A percentile compares a stretch with the other conserved stretches of the same genome.
These are phyloP conservation scores for Theonella swinhoei DNA, from an alignment of 37 sponge, comb jelly and placozoan genomes.

Conservation along the genomic window DNA sequence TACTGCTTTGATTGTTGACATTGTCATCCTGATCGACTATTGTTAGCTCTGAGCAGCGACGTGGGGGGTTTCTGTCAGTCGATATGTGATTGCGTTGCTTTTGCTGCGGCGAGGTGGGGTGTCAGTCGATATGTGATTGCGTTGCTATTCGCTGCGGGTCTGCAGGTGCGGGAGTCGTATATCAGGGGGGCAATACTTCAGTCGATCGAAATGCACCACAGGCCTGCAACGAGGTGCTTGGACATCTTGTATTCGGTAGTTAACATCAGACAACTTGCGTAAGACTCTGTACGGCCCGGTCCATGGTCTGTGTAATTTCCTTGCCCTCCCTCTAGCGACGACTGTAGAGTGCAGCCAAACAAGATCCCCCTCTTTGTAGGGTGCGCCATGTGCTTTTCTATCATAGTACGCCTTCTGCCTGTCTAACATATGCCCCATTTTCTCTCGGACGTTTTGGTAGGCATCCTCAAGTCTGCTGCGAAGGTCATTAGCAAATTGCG, in stretches of 20 bases:
- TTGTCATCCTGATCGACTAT: too few relatives aligned
- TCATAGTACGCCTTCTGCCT: slow-evolving; percentile 13
- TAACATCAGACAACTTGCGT: background rate
- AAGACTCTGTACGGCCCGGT: slow-evolving; percentile 10
- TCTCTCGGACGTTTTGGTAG: slow-evolving; percentile 1
- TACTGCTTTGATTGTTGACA: too few relatives aligned
- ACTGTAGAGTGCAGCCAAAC: slow-evolving; percentile 9
- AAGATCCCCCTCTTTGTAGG: slow-evolving; percentile 6
- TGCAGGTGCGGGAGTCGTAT: too few relatives aligned
- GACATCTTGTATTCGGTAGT: background rate
- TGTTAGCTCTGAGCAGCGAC: too few relatives aligned
- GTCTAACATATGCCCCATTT: background rate
- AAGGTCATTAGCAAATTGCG: too few relatives aligned
- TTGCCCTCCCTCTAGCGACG: background rate
- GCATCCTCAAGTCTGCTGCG: background rate
- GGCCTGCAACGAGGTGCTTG: background rate
- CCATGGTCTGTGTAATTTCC: slow-evolving; percentile 7
- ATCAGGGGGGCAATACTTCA: too few relatives aligned
- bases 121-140: too few relatives aligned
- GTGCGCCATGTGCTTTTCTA: background rate
- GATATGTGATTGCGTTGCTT: too few relatives aligned
- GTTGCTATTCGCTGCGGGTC: too few relatives aligned
- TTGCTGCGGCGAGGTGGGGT: too few relatives aligned
- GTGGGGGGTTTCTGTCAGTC: too few relatives aligned
- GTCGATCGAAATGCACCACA: slow-evolving; percentile 5